Evolutionary conservation across 2,888 invertebrate genomes (phyloP).

Genomic region (Thecophora atra): DNA sequence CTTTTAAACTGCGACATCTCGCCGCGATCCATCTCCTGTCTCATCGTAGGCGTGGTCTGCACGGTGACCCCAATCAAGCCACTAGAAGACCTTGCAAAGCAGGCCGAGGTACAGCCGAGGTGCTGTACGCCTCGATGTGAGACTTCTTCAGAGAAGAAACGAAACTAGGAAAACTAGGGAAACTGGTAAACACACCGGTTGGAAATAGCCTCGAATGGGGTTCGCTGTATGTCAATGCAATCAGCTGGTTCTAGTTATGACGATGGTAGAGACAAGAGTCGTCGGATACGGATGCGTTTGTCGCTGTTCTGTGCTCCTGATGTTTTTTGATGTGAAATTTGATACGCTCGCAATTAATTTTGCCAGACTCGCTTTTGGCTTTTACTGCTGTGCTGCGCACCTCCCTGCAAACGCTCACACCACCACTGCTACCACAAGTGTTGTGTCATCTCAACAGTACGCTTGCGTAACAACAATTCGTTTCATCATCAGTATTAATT

Average conservation of each 20-base stretch:
- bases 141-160: constrained; percentile 77
- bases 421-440: neutral
- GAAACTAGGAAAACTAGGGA: neutral
- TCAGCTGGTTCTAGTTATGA: constrained; percentile 12
- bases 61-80: constrained; percentile 96
- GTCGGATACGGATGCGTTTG: constrained; percentile 4
- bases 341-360: constrained; percentile 48
- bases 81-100: constrained; percentile 88
- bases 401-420: neutral
- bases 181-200: neutral
- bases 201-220: neutral
- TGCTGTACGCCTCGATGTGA: constrained; percentile 82
- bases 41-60: constrained; percentile 97
- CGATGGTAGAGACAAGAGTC: too few relatives aligned
- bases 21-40: constrained; percentile 77
- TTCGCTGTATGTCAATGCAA: constrained; percentile 29
- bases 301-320: neutral
- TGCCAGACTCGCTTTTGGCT: constrained; percentile 43
- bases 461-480: constrained; percentile 27
- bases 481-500: constrained; percentile 29
- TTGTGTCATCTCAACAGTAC: constrained; percentile 27
- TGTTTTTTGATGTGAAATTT: constrained; percentile 46
- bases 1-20: constrained; percentile 95
- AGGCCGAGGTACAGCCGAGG: constrained; percentile 93
- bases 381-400: neutral